Evolutionary conservation across 2,888 invertebrate genomes (phyloP).

Genomic region (Hermaeophaga mercurialis): DNA sequence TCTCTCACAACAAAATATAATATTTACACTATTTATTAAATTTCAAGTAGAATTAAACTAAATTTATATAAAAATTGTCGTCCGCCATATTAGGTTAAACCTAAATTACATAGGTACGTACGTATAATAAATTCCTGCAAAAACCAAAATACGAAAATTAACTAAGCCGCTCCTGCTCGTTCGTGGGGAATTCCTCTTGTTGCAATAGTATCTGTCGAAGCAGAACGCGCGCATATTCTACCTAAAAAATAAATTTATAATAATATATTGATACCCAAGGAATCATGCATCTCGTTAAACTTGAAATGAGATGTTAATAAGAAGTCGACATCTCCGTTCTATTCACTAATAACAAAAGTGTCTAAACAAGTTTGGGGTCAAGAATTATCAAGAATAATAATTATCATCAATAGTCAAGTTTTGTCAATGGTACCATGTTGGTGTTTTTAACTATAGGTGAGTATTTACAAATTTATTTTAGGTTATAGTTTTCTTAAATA

Average conservation of each 20-base stretch:
- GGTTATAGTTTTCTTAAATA: too few relatives aligned
- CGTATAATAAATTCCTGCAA: too few relatives aligned
- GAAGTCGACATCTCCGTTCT: too few relatives aligned
- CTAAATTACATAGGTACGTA: too few relatives aligned
- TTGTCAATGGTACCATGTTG: conserved; percentile 11
- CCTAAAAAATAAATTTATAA: background rate
- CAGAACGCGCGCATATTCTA: conserved; percentile 5
- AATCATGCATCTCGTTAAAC: background rate
- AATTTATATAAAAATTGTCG: too few relatives aligned
- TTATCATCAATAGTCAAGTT: conserved; percentile 4
- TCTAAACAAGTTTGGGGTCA: conserved; percentile 23
- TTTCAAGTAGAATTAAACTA: too few relatives aligned
- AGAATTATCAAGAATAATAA: conserved; percentile 11
- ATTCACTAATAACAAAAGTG: too few relatives aligned
- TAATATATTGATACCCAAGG: background rate
- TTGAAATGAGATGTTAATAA: background rate
- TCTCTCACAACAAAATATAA: too few relatives aligned
- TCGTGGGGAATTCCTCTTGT: conserved; percentile 20
- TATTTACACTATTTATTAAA: too few relatives aligned
- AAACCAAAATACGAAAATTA: too few relatives aligned
- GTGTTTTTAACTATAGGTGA: conserved; percentile 15
- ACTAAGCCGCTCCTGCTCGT: background rate
- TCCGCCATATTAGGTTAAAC: too few relatives aligned
- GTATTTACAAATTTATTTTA: too few relatives aligned
- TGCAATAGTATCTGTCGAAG: conserved; percentile 17